phyloP scores from a whole-genome alignment of 2,113 vertebrate species.

The Notothenia rossii region DNA sequence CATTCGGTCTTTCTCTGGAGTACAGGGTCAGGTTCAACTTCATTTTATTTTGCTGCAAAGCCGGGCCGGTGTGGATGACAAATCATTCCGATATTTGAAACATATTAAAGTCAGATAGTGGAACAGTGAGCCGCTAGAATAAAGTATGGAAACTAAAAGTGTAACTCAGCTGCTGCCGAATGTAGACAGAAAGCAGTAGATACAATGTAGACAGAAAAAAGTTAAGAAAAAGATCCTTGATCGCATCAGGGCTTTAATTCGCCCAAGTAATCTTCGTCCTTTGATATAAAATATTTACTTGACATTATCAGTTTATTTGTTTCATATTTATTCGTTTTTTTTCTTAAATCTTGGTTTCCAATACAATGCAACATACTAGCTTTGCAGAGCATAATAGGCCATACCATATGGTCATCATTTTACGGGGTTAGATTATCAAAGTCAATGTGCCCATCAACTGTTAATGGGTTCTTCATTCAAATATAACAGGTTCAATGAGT shows the following conservation, averaged over 20 bases:
- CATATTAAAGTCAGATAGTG: constrained; percentile 28
- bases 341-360: too few relatives aligned
- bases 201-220: neutral
- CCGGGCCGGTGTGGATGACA: constrained; percentile 32
- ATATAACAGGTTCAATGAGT: too few relatives aligned
- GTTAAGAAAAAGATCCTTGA: neutral
- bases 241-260: neutral
- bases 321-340: too few relatives aligned
- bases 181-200: neutral
- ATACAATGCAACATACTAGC: too few relatives aligned
- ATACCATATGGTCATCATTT: too few relatives aligned
- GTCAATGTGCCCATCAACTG: too few relatives aligned
- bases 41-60: constrained; percentile 22
- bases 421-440: too few relatives aligned
- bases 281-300: too few relatives aligned
- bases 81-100: constrained; percentile 48
- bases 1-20: neutral
- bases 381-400: too few relatives aligned
- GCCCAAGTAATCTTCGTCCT: too few relatives aligned
- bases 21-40: constrained; percentile 53
- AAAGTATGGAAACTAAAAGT: constrained; percentile 29
- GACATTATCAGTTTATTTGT: too few relatives aligned
- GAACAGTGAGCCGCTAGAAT: constrained; percentile 22
- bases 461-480: too few relatives aligned
- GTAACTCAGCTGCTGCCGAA: constrained; percentile 1